Evolutionary conservation across 2,113 vertebrate species (phyloP).

Genomic region (Thamnophis sirtalis): DNA sequence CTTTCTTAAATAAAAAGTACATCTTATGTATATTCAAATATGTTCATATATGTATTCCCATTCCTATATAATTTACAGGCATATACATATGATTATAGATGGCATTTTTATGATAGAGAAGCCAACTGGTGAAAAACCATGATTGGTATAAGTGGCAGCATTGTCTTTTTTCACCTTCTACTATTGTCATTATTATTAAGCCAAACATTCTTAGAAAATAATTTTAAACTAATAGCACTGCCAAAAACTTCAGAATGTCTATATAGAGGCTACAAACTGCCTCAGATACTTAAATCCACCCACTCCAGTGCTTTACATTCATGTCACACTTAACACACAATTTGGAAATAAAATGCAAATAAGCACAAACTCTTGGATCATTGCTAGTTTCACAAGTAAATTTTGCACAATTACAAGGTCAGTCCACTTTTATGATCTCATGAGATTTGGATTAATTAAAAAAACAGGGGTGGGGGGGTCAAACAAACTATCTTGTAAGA

Average conservation of each 20-base stretch:
- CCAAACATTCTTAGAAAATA: background rate
- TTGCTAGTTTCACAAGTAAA: background rate
- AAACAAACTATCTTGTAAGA: background rate
- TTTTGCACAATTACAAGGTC: background rate
- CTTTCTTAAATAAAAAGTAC: constrained; percentile 40
- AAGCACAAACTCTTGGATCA: background rate
- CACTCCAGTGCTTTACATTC: background rate
- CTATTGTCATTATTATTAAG: background rate
- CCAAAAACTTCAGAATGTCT: background rate
- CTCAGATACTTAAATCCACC: background rate
- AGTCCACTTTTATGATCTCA: background rate
- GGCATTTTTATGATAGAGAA: background rate
- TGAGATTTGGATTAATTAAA: background rate
- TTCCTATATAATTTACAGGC: background rate
- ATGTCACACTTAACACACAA: background rate
- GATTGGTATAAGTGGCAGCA: background rate
- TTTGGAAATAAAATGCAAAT: background rate
- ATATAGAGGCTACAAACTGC: background rate
- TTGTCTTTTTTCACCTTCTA: background rate
- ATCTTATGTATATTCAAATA: background rate
- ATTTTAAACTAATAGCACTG: background rate
- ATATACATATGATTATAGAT: background rate
- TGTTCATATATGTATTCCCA: background rate
- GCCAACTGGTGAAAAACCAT: background rate
- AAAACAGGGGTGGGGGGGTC: background rate